These are phyloP conservation scores for Rana temporaria DNA, from an alignment of 2,113 vertebrate species.

Conservation along the genomic window DNA sequence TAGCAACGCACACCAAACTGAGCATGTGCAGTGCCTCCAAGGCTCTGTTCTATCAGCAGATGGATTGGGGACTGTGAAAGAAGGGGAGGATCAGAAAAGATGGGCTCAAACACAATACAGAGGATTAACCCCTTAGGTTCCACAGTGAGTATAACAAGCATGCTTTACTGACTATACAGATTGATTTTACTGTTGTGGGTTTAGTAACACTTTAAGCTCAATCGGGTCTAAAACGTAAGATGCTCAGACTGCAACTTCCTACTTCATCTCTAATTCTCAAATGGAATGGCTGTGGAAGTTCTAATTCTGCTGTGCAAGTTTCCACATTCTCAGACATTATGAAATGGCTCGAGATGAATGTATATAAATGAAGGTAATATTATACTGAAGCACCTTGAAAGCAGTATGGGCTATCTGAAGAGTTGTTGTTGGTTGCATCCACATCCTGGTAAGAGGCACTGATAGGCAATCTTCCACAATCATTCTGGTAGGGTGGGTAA, in stretches of 20 bases:
- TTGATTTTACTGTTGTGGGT: no score
- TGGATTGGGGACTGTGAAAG: no score
- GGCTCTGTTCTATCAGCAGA: no score
- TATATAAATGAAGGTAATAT: constrained; percentile 64
- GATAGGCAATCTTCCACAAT: constrained; percentile 79
- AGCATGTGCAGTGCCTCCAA: no score
- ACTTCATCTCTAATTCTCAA: constrained; percentile 34
- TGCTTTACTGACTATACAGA: no score
- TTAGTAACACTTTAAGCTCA: no score
- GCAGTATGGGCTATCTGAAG: constrained; percentile 78
- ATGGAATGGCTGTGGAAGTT: constrained; percentile 2
- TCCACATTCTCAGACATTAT: constrained; percentile 48
- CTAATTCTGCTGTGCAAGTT: background rate
- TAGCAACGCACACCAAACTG: no score
- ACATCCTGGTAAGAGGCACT: constrained; percentile 88
- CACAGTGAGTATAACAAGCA: no score
- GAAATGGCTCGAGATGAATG: constrained; percentile 60
- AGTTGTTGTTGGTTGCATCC: constrained; percentile 83
- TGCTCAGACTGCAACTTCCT: background rate
- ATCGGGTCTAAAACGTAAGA: background rate
- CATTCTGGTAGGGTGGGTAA: constrained; percentile 74
- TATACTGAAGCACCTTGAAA: constrained; percentile 87
- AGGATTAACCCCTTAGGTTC: no score
- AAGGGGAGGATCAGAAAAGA: no score
- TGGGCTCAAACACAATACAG: no score